Evolutionary conservation across 2,888 invertebrate genomes (phyloP), one percentile per base, ranked within the genome.

Genomic region (Drosophila vallismaia): DNA sequence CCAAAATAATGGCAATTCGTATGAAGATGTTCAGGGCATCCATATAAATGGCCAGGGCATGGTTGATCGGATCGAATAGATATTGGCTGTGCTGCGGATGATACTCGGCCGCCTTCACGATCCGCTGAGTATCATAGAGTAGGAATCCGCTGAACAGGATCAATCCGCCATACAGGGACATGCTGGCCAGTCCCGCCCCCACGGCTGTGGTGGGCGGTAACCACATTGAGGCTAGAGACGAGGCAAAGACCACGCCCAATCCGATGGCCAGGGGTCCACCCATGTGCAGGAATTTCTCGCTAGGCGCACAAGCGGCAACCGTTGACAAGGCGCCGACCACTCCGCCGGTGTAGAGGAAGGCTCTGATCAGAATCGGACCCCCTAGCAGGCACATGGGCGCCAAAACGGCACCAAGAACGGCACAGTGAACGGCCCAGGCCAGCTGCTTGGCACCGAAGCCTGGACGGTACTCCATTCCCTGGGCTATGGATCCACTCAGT

Each of bases 11-110:
- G 1, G 96, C 97, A 86, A 99, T 96, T 76, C 99, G 94, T 88
- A 99, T 95, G 91, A 99, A 99, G 89, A 99, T 99, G 92, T 99
- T 99, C 63, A 99, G 90, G 0, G 97, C 95, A 90, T 99, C 99
- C 94, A 99, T 92, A 91, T 98, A 99, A 77, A 99, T 97, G 2
- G 97, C 95, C 88, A 99, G 94, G 4, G 97, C 96, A 58, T 98
- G 98, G 93, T 99, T 98, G 76, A 99, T 94, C 0, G 99, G 99
- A 93, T 99, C 99, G 90, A 94, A 99, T 2, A 95, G 95, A 68
- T 92, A 90, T 64, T 94, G 94, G 78, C 94, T 93, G 5, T 77
- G 24, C 42, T 92, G 83, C 1, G 98, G 98, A 89, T 97, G 94
- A 28, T 92, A 92, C 92, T 99, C 98, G 0, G 99, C 99, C 71